A percentile compares a stretch with the other conserved stretches of the same genome.
phyloP scores from a whole-genome alignment of 30 jellyfish, hydroid and myxozoan genomes.

The Aurelia coerulea region DNA sequence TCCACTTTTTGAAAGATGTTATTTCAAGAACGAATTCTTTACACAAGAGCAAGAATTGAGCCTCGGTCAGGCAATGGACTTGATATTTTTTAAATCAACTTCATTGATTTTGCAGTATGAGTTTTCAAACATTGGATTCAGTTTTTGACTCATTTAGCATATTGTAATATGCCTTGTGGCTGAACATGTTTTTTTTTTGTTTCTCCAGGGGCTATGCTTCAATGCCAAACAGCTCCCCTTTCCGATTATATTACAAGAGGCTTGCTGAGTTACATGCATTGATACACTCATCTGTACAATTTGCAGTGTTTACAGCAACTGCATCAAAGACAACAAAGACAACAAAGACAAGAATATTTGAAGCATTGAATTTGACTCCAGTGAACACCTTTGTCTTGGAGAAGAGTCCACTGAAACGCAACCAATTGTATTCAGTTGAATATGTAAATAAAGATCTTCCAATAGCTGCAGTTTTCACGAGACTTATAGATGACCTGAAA shows the following conservation, averaged over 20 bases:
- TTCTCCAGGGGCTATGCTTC: slow-evolving; percentile 1
- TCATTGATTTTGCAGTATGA: slow-evolving; percentile 5
- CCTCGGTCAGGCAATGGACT: slow-evolving; percentile 1
- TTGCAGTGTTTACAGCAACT: slow-evolving; percentile 55
- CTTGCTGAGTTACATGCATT: slow-evolving; percentile 13
- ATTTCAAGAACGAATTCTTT: not conserved
- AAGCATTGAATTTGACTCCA: slow-evolving; percentile 11
- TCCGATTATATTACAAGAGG: slow-evolving; percentile 2
- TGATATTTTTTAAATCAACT: not conserved
- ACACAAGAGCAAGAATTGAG: slow-evolving; percentile 2
- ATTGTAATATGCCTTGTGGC: slow-evolving; percentile 9
- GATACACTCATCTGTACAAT: slow-evolving; percentile 13
- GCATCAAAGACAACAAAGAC: slow-evolving; percentile 25
- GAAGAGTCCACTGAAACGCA: slow-evolving; percentile 32
- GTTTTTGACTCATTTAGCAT: not conserved
- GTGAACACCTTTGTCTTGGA: slow-evolving; percentile 20
- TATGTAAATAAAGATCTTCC: slow-evolving; percentile 16
- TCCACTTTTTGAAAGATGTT: slow-evolving; percentile 6
- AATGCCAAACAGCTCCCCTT: slow-evolving; percentile 13
- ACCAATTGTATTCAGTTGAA: not conserved
- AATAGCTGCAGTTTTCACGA: not conserved
- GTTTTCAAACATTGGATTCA: not conserved
- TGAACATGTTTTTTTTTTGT: not conserved
- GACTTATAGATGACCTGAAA: slow-evolving; percentile 23
- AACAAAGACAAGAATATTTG: slow-evolving; percentile 15